These are phyloP conservation scores for Hycleus phaleratus DNA, from an alignment of 1,140 invertebrate species.

Conservation along the genomic window DNA sequence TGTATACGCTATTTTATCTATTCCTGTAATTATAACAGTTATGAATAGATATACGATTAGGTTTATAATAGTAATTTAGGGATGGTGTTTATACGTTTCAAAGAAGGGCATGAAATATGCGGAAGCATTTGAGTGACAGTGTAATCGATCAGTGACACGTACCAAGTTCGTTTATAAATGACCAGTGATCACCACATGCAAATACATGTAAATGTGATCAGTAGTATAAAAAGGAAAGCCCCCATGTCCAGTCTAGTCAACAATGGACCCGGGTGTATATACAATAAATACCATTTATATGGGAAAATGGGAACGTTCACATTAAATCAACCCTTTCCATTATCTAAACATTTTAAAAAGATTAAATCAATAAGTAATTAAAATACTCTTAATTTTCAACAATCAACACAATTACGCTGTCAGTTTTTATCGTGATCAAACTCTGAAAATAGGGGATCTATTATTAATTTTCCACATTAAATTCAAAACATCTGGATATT, in stretches of 20 bases:
- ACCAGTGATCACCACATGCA: slow-evolving; percentile 36
- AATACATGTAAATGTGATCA: slow-evolving; percentile 36
- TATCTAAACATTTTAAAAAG: slow-evolving; percentile 11
- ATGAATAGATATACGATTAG: slow-evolving; percentile 24
- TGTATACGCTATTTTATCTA: too few species aligned
- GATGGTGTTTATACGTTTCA: slow-evolving; percentile 8
- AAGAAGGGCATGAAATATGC: slow-evolving; percentile 26
- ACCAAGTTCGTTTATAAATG: slow-evolving; percentile 36
- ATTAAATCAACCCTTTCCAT: slow-evolving; percentile 14
- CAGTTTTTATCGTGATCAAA: too few species aligned
- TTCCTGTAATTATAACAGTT: slow-evolving; percentile 11
- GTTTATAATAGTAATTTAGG: slow-evolving; percentile 25
- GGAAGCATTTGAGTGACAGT: slow-evolving; percentile 34
- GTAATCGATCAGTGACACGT: slow-evolving; percentile 38
- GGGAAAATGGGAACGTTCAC: background rate
- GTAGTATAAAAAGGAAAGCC: slow-evolving; percentile 8
- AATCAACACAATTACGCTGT: too few species aligned
- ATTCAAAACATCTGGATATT: too few species aligned
- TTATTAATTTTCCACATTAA: too few species aligned
- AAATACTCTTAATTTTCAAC: slow-evolving; percentile 10
- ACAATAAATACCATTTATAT: background rate
- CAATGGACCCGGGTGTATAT: slow-evolving; percentile 6
- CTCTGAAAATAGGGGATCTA: too few species aligned
- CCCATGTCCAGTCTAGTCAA: slow-evolving; percentile 13
- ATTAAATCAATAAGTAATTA: slow-evolving; percentile 9